Percentiles rank a stretch among this genome's conserved stretches.
Evolutionary conservation across 2,797 vertebrate species (phyloP).

Genomic region (Hydrocynus forskahlii): DNA sequence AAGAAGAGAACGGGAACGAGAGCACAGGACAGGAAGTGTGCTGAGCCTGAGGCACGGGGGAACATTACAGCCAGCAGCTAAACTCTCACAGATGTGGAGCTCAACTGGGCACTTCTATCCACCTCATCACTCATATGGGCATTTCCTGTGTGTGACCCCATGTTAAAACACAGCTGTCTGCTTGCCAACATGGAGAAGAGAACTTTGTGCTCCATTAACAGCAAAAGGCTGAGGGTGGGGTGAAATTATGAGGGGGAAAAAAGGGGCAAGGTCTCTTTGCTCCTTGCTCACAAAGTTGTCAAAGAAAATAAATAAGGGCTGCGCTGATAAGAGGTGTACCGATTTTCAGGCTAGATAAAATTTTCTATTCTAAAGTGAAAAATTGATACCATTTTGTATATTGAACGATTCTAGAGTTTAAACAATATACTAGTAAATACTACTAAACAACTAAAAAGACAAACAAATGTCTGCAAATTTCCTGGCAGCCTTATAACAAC

Average conservation of each 20-base stretch:
- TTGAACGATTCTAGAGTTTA: not conserved
- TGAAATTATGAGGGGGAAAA: conserved; percentile 19
- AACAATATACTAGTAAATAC: not conserved
- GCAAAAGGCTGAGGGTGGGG: conserved; percentile 14
- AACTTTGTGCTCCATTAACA: conserved; percentile 46
- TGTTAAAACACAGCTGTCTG: conserved; percentile 71
- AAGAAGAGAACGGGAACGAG: conserved; percentile 5
- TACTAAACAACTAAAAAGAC: too few relatives aligned
- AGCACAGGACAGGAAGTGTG: conserved; percentile 54
- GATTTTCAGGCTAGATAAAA: too few relatives aligned
- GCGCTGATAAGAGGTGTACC: too few relatives aligned
- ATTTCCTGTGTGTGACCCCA: conserved; percentile 75
- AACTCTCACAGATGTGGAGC: conserved; percentile 80
- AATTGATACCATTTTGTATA: too few relatives aligned
- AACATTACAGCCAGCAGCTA: conserved; percentile 73
- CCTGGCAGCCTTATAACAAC: too few relatives aligned
- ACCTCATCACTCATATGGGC: conserved; percentile 71
- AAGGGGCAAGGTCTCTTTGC: not conserved
- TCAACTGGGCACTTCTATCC: conserved; percentile 60
- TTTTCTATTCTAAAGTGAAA: too few relatives aligned
- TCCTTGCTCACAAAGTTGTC: not conserved
- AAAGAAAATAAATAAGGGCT: not conserved
- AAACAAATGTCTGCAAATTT: too few relatives aligned
- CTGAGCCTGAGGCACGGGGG: conserved; percentile 46
- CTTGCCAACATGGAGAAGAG: conserved; percentile 60